Base-by-base conservation (phyloP, 2,113 vertebrate species). In the Holacanthus passer region DNA sequence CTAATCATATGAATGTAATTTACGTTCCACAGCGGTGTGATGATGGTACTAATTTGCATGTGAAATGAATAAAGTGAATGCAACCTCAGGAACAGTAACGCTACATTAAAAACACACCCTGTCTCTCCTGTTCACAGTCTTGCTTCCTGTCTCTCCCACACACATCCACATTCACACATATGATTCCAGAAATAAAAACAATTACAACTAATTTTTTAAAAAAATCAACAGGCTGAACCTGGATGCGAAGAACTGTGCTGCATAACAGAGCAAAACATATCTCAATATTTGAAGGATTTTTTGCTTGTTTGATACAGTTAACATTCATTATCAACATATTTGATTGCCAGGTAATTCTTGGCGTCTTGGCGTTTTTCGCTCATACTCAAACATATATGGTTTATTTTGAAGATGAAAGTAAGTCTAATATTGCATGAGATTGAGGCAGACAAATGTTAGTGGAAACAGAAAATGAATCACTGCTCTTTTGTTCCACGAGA, bases 51-150 rank as follows among this genome's bases (percentile, higher is more conserved):
- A 8, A 88, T 89, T 87, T 84, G 75, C 35, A 82, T 73, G 20
- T 48, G 53, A 74, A 79, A 83, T 84, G 22, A 67, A 84, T 70
- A 4, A 55, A 77, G 43, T 59, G 52, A 88, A 73, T 79, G 70
- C 62, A 72, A 47, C 71, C 39, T 73, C 73, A 43, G 53, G 70
- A 87, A 35, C 65, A 78, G 41, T 45, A 29, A 83, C 67, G 47
- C 50, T 32, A 60, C 20, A 47, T 76, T 37, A 79, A 76, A 60
- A 56, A 67, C 66, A 75, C 47, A 79, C 56, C 24, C 56, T 71
- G 9, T 70, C 29, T 50, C 14, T 62, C 45, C 24, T 2, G 5
- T n/a, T 32, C 17, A 7, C 12, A 17, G 35, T 71, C 29, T 50
- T 29, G 3, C 27, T 27, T 16, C 13, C 9, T 31, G 22, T 32